Percentiles rank a stretch among this genome's conserved stretches.
Evolutionary conservation across 2,888 invertebrate species (phyloP).

Genomic region (Drosophila macrospina): DNA sequence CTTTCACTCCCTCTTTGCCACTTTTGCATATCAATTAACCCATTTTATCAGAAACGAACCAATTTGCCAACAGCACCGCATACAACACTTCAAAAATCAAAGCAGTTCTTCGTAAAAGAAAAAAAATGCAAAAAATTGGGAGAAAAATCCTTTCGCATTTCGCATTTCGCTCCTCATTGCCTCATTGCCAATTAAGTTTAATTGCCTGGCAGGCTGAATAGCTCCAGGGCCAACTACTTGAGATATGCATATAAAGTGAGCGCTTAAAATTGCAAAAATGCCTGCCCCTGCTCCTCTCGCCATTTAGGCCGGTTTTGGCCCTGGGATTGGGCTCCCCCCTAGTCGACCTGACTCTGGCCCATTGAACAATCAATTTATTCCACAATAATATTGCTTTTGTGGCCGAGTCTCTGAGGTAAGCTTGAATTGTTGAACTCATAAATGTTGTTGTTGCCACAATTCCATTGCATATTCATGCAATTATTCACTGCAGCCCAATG

Average conservation of each 20-base stretch:
- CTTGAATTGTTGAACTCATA: constrained; percentile 21
- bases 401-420: constrained; percentile 20
- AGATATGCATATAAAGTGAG: constrained; percentile 73
- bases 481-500: constrained; percentile 47
- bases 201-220: constrained; percentile 64
- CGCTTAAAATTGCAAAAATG: constrained; percentile 40
- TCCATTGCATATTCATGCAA: constrained; percentile 71
- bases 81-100: constrained; percentile 54
- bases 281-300: background rate
- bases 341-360: constrained; percentile 26
- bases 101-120: constrained; percentile 30
- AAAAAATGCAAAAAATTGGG: background rate
- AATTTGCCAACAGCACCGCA: constrained; percentile 37
- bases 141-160: constrained; percentile 36
- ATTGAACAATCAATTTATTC: constrained; percentile 82
- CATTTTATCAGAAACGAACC: constrained; percentile 41
- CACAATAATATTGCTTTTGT: constrained; percentile 68
- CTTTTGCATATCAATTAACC: constrained; percentile 61
- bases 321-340: background rate
- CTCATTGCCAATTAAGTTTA: constrained; percentile 78
- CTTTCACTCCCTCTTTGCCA: constrained; percentile 10
- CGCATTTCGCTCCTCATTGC: too few relatives aligned
- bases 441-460: constrained; percentile 51
- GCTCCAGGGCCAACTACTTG: constrained; percentile 59
- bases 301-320: background rate